Conservation (phyloP, 2,888 invertebrate species). For the Macaria notata region DNA sequence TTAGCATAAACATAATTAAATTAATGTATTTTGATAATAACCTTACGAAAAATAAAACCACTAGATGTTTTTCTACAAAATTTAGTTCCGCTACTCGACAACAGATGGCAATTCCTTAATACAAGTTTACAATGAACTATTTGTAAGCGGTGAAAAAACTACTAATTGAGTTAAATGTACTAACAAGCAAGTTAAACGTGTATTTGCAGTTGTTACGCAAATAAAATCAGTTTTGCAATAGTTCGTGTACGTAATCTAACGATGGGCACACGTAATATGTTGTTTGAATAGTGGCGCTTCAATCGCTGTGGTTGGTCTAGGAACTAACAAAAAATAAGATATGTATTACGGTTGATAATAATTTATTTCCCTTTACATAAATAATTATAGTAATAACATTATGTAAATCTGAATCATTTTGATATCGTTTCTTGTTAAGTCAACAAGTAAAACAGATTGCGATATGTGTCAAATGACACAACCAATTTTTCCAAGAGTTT, state of each 20-base stretch:
- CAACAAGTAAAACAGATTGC: too few relatives aligned
- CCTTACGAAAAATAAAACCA: too few relatives aligned
- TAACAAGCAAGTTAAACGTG: slow-evolving; percentile 20
- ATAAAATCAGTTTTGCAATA: slow-evolving; percentile 31
- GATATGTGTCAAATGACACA: too few relatives aligned
- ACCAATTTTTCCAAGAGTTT: too few relatives aligned
- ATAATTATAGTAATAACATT: too few relatives aligned
- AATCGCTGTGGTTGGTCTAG: neutral
- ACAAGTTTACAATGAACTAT: slow-evolving; percentile 14
- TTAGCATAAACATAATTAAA: too few relatives aligned
- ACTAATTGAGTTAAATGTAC: slow-evolving; percentile 23
- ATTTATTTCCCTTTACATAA: too few relatives aligned
- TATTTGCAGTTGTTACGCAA: slow-evolving; percentile 28
- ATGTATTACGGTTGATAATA: neutral
- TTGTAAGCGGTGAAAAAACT: neutral
- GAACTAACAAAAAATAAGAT: neutral
- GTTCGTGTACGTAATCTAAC: slow-evolving; percentile 33
- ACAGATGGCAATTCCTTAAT: slow-evolving; percentile 48
- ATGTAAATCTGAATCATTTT: too few relatives aligned
- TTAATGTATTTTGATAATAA: too few relatives aligned
- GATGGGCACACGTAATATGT: slow-evolving; percentile 26
- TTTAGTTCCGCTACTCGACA: slow-evolving; percentile 41
- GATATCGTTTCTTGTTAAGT: too few relatives aligned
- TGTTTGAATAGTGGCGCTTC: slow-evolving; percentile 14
- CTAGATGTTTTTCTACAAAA: neutral